These are phyloP conservation scores for Chlorops oryzae DNA, from an alignment of 1,140 invertebrate genomes.

Conservation along the genomic window DNA sequence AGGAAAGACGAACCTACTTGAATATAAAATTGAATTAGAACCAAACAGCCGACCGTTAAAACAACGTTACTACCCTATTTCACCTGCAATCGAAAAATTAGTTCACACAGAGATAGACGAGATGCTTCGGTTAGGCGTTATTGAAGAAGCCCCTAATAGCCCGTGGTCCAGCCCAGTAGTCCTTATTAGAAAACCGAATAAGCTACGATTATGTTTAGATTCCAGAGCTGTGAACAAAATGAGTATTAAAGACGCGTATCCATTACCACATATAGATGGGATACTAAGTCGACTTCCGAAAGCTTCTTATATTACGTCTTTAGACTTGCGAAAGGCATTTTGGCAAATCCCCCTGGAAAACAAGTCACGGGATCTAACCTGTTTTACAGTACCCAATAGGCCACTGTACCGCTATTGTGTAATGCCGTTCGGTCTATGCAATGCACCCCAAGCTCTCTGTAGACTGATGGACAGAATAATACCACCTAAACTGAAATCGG, in stretches of 20 bases:
- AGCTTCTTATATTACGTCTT: conserved; percentile 8
- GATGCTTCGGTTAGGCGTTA: conserved; percentile 15
- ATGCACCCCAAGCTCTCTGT: conserved; percentile 3
- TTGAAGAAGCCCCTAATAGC: conserved; percentile 13
- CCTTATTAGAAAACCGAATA: conserved; percentile 5
- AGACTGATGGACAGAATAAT: conserved; percentile 8
- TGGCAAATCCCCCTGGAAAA: conserved; percentile 12
- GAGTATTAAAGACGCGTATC: conserved; percentile 12
- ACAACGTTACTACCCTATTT: conserved; percentile 15
- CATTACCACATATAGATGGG: conserved; percentile 10
- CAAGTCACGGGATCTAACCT: too few relatives aligned
- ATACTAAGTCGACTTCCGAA: conserved; percentile 12
- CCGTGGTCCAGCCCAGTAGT: conserved; percentile 15
- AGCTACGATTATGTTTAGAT: conserved; percentile 12
- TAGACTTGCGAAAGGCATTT: conserved; percentile 7
- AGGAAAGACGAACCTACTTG: too few relatives aligned
- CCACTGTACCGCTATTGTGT: conserved; percentile 9
- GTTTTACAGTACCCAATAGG: background rate
- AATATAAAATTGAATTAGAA: too few relatives aligned
- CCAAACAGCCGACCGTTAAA: too few relatives aligned
- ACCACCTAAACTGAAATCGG: conserved; percentile 2
- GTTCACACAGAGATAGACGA: conserved; percentile 13
- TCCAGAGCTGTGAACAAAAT: conserved; percentile 5
- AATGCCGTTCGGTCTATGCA: conserved; percentile 9
- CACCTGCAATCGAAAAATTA: conserved; percentile 16